Percentiles rank a stretch among this genome's conserved stretches.
phyloP scores from a whole-genome alignment of 2,797 vertebrate species.

The Danio choprae region DNA sequence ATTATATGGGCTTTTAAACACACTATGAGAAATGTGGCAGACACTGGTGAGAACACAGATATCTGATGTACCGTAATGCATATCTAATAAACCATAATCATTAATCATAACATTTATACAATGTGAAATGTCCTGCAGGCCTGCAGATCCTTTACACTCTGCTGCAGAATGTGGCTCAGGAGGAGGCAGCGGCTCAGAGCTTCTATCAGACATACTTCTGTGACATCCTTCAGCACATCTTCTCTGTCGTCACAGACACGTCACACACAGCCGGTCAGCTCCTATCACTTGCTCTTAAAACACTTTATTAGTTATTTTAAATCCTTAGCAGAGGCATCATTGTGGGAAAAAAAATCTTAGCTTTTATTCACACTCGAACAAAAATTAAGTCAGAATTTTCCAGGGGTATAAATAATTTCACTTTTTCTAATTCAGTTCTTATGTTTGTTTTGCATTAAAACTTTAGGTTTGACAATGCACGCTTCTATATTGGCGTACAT shows the following conservation, averaged over 20 bases:
- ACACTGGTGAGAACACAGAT: slow-evolving; percentile 83
- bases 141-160: slow-evolving; percentile 97
- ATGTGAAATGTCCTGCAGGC: slow-evolving; percentile 70
- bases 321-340: no score
- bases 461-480: slow-evolving; percentile 95
- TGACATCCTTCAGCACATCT: slow-evolving; percentile 98
- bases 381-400: no score
- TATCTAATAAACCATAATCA: neutral
- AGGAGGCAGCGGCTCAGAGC: slow-evolving; percentile 96
- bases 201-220: slow-evolving; percentile 99
- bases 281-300: neutral
- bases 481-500: slow-evolving; percentile 98
- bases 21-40: slow-evolving; percentile 99
- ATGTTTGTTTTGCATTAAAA: neutral
- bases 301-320: neutral
- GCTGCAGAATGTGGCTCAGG: slow-evolving; percentile 97
- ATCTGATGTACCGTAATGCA: neutral
- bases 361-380: no score
- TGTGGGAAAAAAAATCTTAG: no score
- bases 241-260: slow-evolving; percentile 98
- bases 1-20: slow-evolving; percentile 99
- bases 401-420: no score
- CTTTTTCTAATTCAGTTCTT: no score
- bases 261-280: slow-evolving; percentile 96
- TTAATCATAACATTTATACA: neutral